Percentiles rank a stretch among this genome's conserved stretches.
phyloP scores from a whole-genome alignment of 2,888 invertebrate genomes.

The Strigamia transsilvanica region DNA sequence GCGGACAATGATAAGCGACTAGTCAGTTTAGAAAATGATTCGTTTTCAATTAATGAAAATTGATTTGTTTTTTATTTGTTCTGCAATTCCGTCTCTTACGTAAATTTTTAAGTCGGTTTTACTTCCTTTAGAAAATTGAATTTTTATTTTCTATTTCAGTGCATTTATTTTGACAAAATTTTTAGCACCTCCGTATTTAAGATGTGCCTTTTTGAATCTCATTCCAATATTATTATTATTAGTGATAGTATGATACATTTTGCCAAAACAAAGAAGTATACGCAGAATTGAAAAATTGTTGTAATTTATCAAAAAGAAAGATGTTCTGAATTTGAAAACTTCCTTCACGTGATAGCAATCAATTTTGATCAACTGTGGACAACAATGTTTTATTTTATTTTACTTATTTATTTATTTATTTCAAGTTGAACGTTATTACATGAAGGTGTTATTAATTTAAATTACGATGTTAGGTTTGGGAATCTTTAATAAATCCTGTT shows the following conservation, averaged over 20 bases:
- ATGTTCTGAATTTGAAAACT: not conserved
- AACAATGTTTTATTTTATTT: not conserved
- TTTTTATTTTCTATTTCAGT: not conserved
- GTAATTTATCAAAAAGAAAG: too few species aligned
- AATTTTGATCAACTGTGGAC: not conserved
- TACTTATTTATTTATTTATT: too few species aligned
- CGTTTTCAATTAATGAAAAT: not conserved
- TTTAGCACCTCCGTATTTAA: not conserved
- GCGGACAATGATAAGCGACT: not conserved
- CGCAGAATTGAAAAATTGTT: not conserved
- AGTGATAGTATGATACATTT: not conserved
- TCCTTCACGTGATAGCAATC: not conserved
- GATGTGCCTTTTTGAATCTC: not conserved
- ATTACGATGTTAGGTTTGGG: too few species aligned
- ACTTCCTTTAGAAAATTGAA: not conserved
- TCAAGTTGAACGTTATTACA: too few species aligned
- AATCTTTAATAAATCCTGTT: too few species aligned
- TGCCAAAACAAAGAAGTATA: not conserved
- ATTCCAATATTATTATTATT: not conserved
- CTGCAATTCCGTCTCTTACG: not conserved
- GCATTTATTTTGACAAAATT: not conserved
- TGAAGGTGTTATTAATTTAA: too few species aligned
- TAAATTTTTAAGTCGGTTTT: not conserved
- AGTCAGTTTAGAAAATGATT: not conserved
- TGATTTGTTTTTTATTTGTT: not conserved